phyloP scores from a whole-genome alignment of 2,888 invertebrate genomes.

The Cenopis cana region DNA sequence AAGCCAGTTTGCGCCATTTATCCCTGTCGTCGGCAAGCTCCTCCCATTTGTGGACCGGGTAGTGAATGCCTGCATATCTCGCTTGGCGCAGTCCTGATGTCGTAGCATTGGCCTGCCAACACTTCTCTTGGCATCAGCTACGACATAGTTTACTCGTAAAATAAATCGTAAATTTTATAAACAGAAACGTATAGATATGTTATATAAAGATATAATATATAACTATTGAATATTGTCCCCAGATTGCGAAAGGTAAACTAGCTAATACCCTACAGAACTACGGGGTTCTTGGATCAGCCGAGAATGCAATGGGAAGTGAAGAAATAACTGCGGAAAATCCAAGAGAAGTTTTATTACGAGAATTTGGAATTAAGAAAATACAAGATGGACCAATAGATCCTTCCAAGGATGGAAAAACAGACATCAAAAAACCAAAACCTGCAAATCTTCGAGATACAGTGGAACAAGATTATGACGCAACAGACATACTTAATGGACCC shows the following conservation, averaged over 20 bases:
- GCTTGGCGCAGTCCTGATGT: no score
- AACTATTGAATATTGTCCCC: neutral
- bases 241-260: neutral
- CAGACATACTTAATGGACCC: neutral
- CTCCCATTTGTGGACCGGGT: no score
- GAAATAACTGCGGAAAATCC: neutral
- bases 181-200: no score
- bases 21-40: no score
- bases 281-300: neutral
- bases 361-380: slow-evolving; percentile 11
- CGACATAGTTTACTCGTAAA: no score
- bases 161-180: no score
- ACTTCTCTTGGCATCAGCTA: no score
- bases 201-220: no score
- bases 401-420: neutral
- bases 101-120: no score
- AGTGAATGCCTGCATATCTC: no score
- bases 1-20: no score
- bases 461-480: neutral
- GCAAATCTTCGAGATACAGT: neutral
- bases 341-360: neutral
- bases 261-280: neutral
- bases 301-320: neutral
- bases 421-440: neutral
- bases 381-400: slow-evolving; percentile 17